These are phyloP conservation scores for Scomber scombrus DNA, from an alignment of 2,113 vertebrate species.

Conservation along the genomic window DNA sequence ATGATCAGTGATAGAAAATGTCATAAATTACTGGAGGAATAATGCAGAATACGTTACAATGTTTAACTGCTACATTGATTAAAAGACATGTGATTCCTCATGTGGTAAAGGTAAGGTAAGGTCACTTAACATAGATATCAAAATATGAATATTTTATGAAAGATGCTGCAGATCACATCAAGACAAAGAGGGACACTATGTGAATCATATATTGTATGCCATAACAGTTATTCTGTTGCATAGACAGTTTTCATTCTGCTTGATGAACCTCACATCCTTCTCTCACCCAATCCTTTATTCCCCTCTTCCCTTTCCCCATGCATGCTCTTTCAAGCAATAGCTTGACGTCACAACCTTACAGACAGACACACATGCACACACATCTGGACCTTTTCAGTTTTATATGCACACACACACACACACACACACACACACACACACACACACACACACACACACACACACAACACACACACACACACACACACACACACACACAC, in stretches of 20 bases:
- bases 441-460: not conserved
- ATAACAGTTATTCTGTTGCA: conserved; percentile 24
- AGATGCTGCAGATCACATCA: not conserved
- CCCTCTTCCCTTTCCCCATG: conserved; percentile 8
- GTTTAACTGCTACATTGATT: not conserved
- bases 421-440: not conserved
- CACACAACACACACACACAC: conserved; percentile 33
- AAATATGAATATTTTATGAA: not conserved
- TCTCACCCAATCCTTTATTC: conserved; percentile 17
- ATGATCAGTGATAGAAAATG: too few species aligned
- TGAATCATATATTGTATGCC: conserved; percentile 18
- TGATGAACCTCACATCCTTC: conserved; percentile 29
- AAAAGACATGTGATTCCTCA: not conserved
- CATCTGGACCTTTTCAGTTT: conserved; percentile 54
- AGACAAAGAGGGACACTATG: not conserved
- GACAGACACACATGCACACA: conserved; percentile 34
- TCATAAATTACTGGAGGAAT: too few species aligned
- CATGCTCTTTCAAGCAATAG: conserved; percentile 44
- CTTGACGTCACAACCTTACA: conserved; percentile 47
- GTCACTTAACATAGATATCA: conserved; percentile 1
- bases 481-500: conserved; percentile 1
- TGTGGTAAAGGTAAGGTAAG: not conserved
- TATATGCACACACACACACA: conserved; percentile 7
- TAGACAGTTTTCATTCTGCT: conserved; percentile 22
- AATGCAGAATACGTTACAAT: not conserved